These are phyloP conservation scores for Aradophagus sp. DNA, from an alignment of 1,140 invertebrate genomes.

Conservation along the genomic window DNA sequence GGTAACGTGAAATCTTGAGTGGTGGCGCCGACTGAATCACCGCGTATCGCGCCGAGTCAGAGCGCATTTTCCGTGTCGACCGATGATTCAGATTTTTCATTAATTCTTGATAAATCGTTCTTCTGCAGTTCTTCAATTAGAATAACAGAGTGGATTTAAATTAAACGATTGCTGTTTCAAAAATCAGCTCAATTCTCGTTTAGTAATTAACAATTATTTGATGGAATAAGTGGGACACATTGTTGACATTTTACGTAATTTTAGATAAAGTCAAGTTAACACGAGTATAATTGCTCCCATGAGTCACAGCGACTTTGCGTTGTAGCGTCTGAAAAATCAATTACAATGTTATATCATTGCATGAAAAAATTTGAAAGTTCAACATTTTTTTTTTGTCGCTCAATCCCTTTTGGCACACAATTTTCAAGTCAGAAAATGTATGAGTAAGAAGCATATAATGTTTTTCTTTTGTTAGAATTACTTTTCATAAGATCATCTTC, in stretches of 20 bases:
- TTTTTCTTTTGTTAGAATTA: too few species aligned
- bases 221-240: slow-evolving; percentile 34
- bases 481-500: too few species aligned
- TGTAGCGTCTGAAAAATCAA: slow-evolving; percentile 34
- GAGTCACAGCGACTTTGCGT: slow-evolving; percentile 33
- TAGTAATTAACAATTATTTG: slow-evolving; percentile 39
- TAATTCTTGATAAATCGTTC: slow-evolving; percentile 18
- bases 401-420: slow-evolving; percentile 17
- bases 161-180: background rate
- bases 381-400: too few species aligned
- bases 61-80: slow-evolving; percentile 19
- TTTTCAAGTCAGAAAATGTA: too few species aligned
- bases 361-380: slow-evolving; percentile 23
- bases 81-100: slow-evolving; percentile 43
- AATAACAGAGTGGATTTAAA: too few species aligned
- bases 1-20: slow-evolving; percentile 26
- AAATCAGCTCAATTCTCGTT: background rate
- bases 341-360: slow-evolving; percentile 25
- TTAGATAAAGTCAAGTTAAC: slow-evolving; percentile 54
- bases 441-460: too few species aligned
- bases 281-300: slow-evolving; percentile 42
- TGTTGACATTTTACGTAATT: slow-evolving; percentile 55
- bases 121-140: slow-evolving; percentile 1
- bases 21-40: slow-evolving; percentile 32
- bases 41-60: slow-evolving; percentile 21